Evolutionary conservation across 2,888 invertebrate species (phyloP).

Genomic region (Ectobius pallidus): DNA sequence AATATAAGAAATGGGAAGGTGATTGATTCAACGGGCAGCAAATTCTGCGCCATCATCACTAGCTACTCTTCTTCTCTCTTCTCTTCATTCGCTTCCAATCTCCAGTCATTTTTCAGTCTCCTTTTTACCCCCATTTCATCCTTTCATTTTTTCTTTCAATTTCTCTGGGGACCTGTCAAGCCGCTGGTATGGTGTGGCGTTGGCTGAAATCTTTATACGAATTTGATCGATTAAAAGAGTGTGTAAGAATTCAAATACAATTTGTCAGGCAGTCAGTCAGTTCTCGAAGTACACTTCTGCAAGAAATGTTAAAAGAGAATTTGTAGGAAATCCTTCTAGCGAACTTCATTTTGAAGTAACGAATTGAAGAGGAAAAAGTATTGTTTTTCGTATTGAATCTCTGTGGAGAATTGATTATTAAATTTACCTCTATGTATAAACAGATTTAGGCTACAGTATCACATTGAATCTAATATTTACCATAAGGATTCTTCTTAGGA

Average conservation of each 20-base stretch:
- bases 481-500: too few relatives aligned
- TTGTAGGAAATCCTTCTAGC: too few relatives aligned
- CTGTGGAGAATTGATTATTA: too few relatives aligned
- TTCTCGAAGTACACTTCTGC: slow-evolving; percentile 7
- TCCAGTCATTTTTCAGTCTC: slow-evolving; percentile 5
- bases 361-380: too few relatives aligned
- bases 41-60: slow-evolving; percentile 29
- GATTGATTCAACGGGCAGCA: slow-evolving; percentile 35
- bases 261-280: slow-evolving; percentile 22
- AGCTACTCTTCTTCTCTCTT: not conserved
- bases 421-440: too few relatives aligned
- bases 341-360: too few relatives aligned
- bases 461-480: too few relatives aligned
- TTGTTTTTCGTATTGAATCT: too few relatives aligned
- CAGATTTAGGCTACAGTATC: too few relatives aligned
- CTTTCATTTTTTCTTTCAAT: slow-evolving; percentile 34
- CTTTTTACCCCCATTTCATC: slow-evolving; percentile 15
- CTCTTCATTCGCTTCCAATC: slow-evolving; percentile 9
- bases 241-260: slow-evolving; percentile 26
- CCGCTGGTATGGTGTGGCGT: slow-evolving; percentile 17
- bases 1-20: slow-evolving; percentile 29
- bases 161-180: slow-evolving; percentile 36
- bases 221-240: slow-evolving; percentile 37
- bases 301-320: too few relatives aligned
- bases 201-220: slow-evolving; percentile 29